These are phyloP conservation scores for Vanessa atalanta DNA, from an alignment of 1,140 invertebrate species.

Conservation along the genomic window DNA sequence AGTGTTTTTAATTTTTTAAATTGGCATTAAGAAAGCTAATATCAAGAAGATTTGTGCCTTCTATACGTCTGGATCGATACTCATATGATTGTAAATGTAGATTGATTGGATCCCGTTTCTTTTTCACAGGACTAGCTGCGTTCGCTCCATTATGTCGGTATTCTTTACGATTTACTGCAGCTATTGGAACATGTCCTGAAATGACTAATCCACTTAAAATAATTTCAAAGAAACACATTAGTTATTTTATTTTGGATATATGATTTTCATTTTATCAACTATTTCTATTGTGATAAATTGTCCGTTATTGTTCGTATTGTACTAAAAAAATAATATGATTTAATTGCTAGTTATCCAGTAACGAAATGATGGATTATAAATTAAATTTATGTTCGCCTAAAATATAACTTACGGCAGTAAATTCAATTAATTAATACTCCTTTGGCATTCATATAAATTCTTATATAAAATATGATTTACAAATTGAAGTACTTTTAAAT, in stretches of 20 bases:
- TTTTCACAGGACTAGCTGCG: constrained; percentile 56
- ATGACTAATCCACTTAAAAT: neutral
- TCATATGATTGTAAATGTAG: constrained; percentile 78
- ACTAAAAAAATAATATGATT: neutral
- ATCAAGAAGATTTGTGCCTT: constrained; percentile 46
- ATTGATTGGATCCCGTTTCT: constrained; percentile 75
- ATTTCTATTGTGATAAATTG: too few relatives aligned
- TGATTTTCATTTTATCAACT: too few relatives aligned
- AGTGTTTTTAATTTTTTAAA: neutral
- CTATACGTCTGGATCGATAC: constrained; percentile 60
- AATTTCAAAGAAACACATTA: neutral
- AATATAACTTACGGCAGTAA: too few relatives aligned
- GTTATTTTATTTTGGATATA: neutral
- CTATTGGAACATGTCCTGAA: constrained; percentile 11
- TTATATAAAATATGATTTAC: too few relatives aligned
- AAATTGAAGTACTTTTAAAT: too few relatives aligned
- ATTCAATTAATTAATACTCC: too few relatives aligned
- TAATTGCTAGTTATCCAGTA: too few relatives aligned
- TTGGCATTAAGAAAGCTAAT: constrained; percentile 37
- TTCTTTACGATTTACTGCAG: constrained; percentile 55
- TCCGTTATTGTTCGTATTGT: neutral
- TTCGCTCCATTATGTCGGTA: constrained; percentile 61
- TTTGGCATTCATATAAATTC: too few relatives aligned
- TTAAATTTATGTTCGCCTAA: too few relatives aligned
- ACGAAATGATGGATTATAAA: too few relatives aligned